phyloP scores from a whole-genome alignment of 1,140 invertebrate species.

The Drosophila sturtevanti region DNA sequence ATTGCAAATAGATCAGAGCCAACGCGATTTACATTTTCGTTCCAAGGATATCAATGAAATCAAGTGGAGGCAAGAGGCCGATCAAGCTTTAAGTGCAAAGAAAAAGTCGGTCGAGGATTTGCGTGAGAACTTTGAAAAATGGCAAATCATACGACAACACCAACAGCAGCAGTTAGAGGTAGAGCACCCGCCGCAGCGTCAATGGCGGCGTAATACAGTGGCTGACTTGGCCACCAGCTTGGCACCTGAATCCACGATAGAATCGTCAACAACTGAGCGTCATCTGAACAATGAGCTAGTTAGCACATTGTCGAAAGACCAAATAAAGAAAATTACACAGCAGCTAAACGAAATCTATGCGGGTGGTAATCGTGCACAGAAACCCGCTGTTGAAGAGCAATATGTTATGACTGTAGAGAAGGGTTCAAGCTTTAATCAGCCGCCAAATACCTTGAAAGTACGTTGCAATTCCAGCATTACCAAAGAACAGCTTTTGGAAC shows the following conservation, averaged over 20 bases:
- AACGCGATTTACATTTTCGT: conserved; percentile 92
- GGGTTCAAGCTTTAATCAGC: conserved; percentile 73
- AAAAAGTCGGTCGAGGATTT: conserved; percentile 94
- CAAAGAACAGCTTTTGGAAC: conserved; percentile 82
- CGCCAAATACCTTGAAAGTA: conserved; percentile 85
- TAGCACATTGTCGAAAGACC: conserved; percentile 92
- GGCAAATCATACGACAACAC: conserved; percentile 61
- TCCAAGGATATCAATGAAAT: conserved; percentile 88
- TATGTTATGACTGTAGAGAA: conserved; percentile 86
- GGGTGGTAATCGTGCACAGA: conserved; percentile 73
- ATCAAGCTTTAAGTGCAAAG: conserved; percentile 90
- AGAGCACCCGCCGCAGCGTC: conserved; percentile 90
- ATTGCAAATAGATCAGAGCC: conserved; percentile 89
- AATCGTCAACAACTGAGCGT: conserved; percentile 36
- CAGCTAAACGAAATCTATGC: conserved; percentile 93
- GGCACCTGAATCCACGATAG: conserved; percentile 52
- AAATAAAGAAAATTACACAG: conserved; percentile 91
- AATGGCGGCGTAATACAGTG: conserved; percentile 92
- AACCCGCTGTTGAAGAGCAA: conserved; percentile 68
- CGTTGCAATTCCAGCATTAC: conserved; percentile 86
- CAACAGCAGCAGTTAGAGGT: conserved; percentile 86
- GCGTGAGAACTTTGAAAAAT: conserved; percentile 86
- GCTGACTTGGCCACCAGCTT: conserved; percentile 89
- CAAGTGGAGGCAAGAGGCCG: conserved; percentile 88
- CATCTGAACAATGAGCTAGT: conserved; percentile 89